Evolutionary conservation across 2,797 vertebrate species (phyloP).

Genomic region (Lepilemur septentrionalis): DNA sequence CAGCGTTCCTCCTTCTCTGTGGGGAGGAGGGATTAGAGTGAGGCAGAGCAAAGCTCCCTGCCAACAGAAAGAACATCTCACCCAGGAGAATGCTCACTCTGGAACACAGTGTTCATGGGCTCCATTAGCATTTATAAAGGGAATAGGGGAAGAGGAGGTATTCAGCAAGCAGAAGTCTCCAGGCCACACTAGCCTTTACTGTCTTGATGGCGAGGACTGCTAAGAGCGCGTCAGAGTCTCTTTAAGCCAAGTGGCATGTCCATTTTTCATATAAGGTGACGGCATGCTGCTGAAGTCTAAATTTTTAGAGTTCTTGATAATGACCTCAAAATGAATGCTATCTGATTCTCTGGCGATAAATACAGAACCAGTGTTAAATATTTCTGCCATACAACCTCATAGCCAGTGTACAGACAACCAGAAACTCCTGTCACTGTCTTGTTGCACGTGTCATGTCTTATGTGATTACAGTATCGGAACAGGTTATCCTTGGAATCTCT

Average conservation of each 20-base stretch:
- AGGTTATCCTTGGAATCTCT: neutral
- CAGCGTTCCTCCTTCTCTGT: neutral
- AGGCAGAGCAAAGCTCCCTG: neutral
- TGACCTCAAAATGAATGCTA: neutral
- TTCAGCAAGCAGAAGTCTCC: neutral
- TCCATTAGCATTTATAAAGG: neutral
- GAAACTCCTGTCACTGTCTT: neutral
- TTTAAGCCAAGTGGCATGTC: neutral
- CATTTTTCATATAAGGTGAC: neutral
- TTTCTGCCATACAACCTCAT: neutral
- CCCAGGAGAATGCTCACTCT: neutral
- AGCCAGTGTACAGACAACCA: neutral
- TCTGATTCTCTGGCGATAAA: neutral
- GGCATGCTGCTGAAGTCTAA: neutral
- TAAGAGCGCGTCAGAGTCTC: neutral
- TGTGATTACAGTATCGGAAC: neutral
- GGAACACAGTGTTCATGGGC: neutral
- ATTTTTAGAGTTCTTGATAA: neutral
- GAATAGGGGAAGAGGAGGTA: neutral
- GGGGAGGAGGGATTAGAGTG: neutral
- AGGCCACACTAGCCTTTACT: too few relatives aligned
- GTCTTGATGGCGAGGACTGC: rapidly evolving
- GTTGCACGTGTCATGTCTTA: neutral
- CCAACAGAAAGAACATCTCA: conserved; percentile 18
- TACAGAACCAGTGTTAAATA: neutral